Conservation (phyloP, 2,888 invertebrate genomes). For the Exephanes ischioxanthus region DNA sequence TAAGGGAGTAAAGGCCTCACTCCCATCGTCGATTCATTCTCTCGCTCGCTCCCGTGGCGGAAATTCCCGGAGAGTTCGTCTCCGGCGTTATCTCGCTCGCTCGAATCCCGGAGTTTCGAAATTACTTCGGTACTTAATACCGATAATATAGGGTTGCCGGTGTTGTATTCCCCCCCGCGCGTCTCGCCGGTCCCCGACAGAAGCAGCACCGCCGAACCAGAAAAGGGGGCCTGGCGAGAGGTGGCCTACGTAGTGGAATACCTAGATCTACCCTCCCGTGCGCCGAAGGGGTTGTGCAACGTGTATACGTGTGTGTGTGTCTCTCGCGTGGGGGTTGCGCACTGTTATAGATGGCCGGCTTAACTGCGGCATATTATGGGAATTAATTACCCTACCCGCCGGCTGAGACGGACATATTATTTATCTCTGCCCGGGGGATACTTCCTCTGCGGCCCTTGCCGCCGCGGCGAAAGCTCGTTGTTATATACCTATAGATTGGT, state of each 20-base stretch:
- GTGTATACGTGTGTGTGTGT: constrained; percentile 8
- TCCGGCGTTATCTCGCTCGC: constrained; percentile 45
- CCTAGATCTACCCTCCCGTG: constrained; percentile 50
- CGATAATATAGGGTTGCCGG: constrained; percentile 75
- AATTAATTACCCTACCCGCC: constrained; percentile 82
- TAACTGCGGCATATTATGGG: constrained; percentile 84
- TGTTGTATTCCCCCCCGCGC: constrained; percentile 64
- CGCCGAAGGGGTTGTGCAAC: constrained; percentile 36
- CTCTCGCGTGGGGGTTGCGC: constrained; percentile 47
- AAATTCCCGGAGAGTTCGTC: constrained; percentile 49
- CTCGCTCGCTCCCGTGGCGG: constrained; percentile 34
- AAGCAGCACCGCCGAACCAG: constrained; percentile 63
- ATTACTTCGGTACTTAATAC: constrained; percentile 77
- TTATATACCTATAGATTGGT: constrained; percentile 4
- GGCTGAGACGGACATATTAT: constrained; percentile 83
- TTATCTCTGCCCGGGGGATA: constrained; percentile 76
- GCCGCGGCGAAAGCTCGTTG: constrained; percentile 45
- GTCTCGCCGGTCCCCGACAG: constrained; percentile 56
- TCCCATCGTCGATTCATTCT: constrained; percentile 38
- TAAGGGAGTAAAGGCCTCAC: constrained; percentile 43
- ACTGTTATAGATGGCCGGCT: constrained; percentile 83
- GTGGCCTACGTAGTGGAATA: constrained; percentile 55
- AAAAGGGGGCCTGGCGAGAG: constrained; percentile 48
- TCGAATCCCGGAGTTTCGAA: constrained; percentile 71
- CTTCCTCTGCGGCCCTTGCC: constrained; percentile 67